Conservation (phyloP, 2,113 vertebrate species). For the Atractosteus spatula region DNA sequence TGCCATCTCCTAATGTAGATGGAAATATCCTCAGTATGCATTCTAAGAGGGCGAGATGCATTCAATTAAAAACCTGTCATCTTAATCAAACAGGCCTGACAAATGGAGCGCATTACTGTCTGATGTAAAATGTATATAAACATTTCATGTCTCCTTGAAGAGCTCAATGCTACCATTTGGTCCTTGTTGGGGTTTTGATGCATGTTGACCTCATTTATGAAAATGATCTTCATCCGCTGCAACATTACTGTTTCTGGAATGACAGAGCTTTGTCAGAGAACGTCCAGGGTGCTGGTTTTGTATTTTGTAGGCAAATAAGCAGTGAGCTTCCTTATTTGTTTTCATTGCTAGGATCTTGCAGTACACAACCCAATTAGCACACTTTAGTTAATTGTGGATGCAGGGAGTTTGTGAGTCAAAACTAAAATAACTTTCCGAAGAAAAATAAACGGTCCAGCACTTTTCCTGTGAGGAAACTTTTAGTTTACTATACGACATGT, state of each 20-base stretch:
- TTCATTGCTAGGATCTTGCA: conserved; percentile 51
- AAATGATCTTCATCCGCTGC: not conserved
- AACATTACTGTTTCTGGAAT: conserved; percentile 4
- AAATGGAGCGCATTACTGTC: no score
- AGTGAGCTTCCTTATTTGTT: conserved; percentile 60
- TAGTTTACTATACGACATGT: conserved; percentile 82
- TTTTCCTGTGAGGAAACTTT: conserved; percentile 77
- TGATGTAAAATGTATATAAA: no score
- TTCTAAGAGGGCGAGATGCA: no score
- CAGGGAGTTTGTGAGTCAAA: conserved; percentile 67
- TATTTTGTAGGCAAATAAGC: conserved; percentile 57
- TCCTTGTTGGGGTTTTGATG: no score
- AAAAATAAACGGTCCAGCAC: conserved; percentile 76
- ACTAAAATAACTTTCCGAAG: conserved; percentile 74
- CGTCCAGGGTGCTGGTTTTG: conserved; percentile 40
- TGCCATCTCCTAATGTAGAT: no score
- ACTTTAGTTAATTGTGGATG: conserved; percentile 58
- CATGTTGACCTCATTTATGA: not conserved
- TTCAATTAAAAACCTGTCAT: no score
- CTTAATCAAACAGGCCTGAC: no score
- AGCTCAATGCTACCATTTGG: no score
- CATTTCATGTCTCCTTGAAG: no score
- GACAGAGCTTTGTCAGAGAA: conserved; percentile 29
- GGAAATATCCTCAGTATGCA: no score
- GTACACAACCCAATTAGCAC: conserved; percentile 42